These are phyloP conservation scores for Ashinkailepas kermadecensis DNA, from an alignment of 2,888 invertebrate species.

Conservation along the genomic window DNA sequence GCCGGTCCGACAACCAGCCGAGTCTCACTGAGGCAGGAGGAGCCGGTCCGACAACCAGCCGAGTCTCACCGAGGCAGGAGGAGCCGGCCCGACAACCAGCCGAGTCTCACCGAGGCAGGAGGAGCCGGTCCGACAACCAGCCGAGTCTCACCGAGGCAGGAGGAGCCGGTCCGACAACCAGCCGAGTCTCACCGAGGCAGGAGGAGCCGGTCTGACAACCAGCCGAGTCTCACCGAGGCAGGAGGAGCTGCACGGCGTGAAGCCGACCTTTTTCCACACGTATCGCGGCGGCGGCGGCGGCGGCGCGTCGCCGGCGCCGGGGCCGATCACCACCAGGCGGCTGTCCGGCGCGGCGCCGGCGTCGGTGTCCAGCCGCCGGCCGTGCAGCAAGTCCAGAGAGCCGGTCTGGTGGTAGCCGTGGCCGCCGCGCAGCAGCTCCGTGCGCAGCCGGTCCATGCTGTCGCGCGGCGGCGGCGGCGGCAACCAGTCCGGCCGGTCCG, in stretches of 20 bases:
- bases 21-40: slow-evolving; percentile 69
- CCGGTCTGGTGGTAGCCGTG: slow-evolving; percentile 25
- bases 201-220: no score
- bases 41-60: slow-evolving; percentile 44
- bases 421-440: slow-evolving; percentile 26
- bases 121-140: slow-evolving; percentile 48
- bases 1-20: slow-evolving; percentile 39
- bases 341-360: slow-evolving; percentile 23
- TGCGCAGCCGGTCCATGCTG: slow-evolving; percentile 21
- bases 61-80: slow-evolving; percentile 66
- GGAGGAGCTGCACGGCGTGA: slow-evolving; percentile 86
- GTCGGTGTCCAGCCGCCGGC: slow-evolving; percentile 22
- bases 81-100: slow-evolving; percentile 48
- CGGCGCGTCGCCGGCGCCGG: slow-evolving; percentile 43
- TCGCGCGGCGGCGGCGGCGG: background rate
- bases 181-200: slow-evolving; percentile 59
- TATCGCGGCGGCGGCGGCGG: slow-evolving; percentile 58
- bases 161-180: slow-evolving; percentile 51
- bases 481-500: no score
- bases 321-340: slow-evolving; percentile 27
- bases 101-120: slow-evolving; percentile 66
- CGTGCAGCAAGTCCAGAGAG: slow-evolving; percentile 25
- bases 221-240: slow-evolving; percentile 59
- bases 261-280: slow-evolving; percentile 82
- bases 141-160: slow-evolving; percentile 62